Conservation (phyloP, 2,797 vertebrate genomes). For the Muraenolepis orangiensis region DNA sequence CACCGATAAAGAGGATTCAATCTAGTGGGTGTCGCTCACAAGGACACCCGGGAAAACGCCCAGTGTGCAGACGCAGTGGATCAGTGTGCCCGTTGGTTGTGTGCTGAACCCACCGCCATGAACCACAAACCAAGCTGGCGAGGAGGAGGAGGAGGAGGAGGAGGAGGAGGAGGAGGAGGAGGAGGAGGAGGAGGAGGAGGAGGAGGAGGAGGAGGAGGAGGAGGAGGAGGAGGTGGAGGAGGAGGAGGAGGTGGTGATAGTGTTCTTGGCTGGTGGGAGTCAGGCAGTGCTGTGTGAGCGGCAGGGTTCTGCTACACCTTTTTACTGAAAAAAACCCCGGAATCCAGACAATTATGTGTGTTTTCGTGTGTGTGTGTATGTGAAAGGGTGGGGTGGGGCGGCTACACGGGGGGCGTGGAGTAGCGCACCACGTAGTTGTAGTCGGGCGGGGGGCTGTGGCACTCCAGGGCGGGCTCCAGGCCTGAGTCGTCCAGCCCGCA, state of each 20-base stretch:
- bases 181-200: too few species aligned
- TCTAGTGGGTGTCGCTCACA: too few species aligned
- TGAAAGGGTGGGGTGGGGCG: not conserved
- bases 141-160: too few species aligned
- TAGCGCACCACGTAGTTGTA: slow-evolving; percentile 91
- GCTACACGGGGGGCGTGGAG: slow-evolving; percentile 83
- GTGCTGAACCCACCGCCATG: too few species aligned
- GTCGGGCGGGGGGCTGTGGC: slow-evolving; percentile 91
- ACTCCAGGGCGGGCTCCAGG: slow-evolving; percentile 82
- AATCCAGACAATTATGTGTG: not conserved
- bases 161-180: too few species aligned
- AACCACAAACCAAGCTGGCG: too few species aligned
- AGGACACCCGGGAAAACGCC: too few species aligned
- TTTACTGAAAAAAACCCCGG: not conserved
- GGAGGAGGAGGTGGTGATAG: not conserved
- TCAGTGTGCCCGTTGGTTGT: too few species aligned
- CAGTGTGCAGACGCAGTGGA: too few species aligned
- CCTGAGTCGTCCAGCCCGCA: slow-evolving; percentile 80
- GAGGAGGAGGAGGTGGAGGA: not conserved
- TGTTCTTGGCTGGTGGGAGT: not conserved
- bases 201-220: not conserved
- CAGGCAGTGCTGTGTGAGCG: not conserved
- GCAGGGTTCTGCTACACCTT: not conserved
- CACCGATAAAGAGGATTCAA: too few species aligned
- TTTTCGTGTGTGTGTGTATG: not conserved